phyloP scores from a whole-genome alignment of 2,888 invertebrate genomes.

The Mycalesis mineus region DNA sequence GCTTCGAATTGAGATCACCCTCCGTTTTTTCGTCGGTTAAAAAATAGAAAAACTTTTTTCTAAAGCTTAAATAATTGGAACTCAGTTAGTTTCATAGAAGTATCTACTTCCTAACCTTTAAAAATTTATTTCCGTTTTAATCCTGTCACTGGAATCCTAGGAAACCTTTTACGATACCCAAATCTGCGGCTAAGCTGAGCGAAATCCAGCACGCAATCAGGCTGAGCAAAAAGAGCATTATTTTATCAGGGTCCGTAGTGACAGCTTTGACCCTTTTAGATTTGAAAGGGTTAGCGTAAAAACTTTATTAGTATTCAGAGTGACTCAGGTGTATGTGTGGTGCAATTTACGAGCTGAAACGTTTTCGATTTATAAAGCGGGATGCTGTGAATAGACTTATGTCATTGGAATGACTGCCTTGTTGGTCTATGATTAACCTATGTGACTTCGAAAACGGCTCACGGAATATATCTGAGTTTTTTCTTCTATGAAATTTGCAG shows the following conservation, averaged over 20 bases:
- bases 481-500: too few relatives aligned
- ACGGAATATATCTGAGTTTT: too few relatives aligned
- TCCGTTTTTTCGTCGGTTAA: too few relatives aligned
- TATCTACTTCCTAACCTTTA: neutral
- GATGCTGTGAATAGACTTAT: too few relatives aligned
- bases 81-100: too few relatives aligned
- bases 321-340: conserved; percentile 48
- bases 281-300: conserved; percentile 48
- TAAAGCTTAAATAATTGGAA: too few relatives aligned
- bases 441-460: too few relatives aligned
- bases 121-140: neutral
- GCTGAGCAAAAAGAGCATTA: conserved; percentile 27
- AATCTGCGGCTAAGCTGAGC: conserved; percentile 19
- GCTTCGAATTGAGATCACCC: too few relatives aligned
- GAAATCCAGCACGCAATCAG: conserved; percentile 28
- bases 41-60: too few relatives aligned
- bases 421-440: too few relatives aligned
- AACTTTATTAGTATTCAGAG: conserved; percentile 54
- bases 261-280: conserved; percentile 38
- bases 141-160: conserved; percentile 3
- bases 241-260: conserved; percentile 28
- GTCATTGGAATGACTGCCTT: too few relatives aligned
- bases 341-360: conserved; percentile 29
- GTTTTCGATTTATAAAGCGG: neutral
- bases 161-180: conserved; percentile 7